Base-by-base conservation (phyloP, 2,888 invertebrate genomes). In the Chymomyza procnemis region DNA sequence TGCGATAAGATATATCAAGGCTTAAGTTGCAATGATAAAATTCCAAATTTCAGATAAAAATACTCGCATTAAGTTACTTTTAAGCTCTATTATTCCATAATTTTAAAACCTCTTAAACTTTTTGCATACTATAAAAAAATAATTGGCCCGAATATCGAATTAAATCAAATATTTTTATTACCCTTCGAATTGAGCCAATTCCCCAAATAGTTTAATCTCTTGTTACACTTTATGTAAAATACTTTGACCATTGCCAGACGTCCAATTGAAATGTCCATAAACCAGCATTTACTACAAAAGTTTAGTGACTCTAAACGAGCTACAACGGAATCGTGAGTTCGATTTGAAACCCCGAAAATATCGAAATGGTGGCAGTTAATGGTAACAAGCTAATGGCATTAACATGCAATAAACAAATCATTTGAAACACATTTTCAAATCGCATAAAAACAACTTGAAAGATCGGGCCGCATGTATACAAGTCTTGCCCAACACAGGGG, bases 301-400 rank as follows among this genome's bases (percentile, higher is more conserved):
- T 56, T 56, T 56, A 52, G 22, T 52, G 30, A 30, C 30, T 26
- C 22, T 30, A 18, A 54, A 41, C 41, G 26, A 41, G 52, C 56
- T 4, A 26, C 34, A n/a, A 22, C 19, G 3, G 9, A 54, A 78
- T 77, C 79, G 80, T 48, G 62, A 67, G 72, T 73, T 78, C 73
- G 70, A 61, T 61, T 57, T 54, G 19, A 62, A 67, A 71, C 74
- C 74, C 63, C 57, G 72, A 68, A 58, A 81, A 84, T n/a, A 79
- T 81, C 63, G 76, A 69, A 74, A 76, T 84, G 81, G 76, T 85
- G 72, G 79, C 81, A 76, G 84, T 79, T 84, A 84, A 84, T 84
- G 79, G 71, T 85, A 84, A 19, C 41, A 16, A 46, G 58, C 46
- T 41, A 19, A 46, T 47, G 14, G 58, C 58, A 85, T 81, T 75